Conservation (phyloP, 2,888 invertebrate species). For the Dicycla oo region DNA sequence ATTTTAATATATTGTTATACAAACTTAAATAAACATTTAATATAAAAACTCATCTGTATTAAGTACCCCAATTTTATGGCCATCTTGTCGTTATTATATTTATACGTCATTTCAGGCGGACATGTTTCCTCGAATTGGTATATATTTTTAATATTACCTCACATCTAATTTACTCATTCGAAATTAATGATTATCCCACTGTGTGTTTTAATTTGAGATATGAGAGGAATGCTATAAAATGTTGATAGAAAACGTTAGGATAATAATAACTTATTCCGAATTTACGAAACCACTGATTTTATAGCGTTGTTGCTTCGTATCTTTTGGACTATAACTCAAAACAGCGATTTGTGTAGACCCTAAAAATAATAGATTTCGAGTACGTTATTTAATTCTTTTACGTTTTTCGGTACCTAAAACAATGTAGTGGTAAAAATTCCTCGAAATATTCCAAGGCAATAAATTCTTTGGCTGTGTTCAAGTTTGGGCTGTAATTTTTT, state of each 20-base stretch:
- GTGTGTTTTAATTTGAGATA: constrained; percentile 58
- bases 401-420: constrained; percentile 24
- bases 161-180: constrained; percentile 38
- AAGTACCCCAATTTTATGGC: constrained; percentile 28
- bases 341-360: constrained; percentile 15
- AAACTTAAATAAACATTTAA: constrained; percentile 25
- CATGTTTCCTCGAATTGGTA: constrained; percentile 29
- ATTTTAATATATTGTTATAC: constrained; percentile 35
- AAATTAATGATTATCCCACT: constrained; percentile 52
- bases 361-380: constrained; percentile 36
- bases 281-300: constrained; percentile 48
- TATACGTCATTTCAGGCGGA: constrained; percentile 12
- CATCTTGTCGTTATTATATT: constrained; percentile 19
- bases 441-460: constrained; percentile 52
- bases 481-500: constrained; percentile 54
- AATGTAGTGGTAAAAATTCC: constrained; percentile 47
- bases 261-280: constrained; percentile 45
- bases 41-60: constrained; percentile 11
- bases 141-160: constrained; percentile 43
- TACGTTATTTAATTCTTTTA: constrained; percentile 36
- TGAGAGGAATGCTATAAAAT: constrained; percentile 65
- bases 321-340: constrained; percentile 43
- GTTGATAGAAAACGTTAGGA: constrained; percentile 42
- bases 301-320: constrained; percentile 51
- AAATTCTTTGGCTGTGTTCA: constrained; percentile 59